phyloP scores from a whole-genome alignment of 2,113 vertebrate species.

The Tetrao urogallus region DNA sequence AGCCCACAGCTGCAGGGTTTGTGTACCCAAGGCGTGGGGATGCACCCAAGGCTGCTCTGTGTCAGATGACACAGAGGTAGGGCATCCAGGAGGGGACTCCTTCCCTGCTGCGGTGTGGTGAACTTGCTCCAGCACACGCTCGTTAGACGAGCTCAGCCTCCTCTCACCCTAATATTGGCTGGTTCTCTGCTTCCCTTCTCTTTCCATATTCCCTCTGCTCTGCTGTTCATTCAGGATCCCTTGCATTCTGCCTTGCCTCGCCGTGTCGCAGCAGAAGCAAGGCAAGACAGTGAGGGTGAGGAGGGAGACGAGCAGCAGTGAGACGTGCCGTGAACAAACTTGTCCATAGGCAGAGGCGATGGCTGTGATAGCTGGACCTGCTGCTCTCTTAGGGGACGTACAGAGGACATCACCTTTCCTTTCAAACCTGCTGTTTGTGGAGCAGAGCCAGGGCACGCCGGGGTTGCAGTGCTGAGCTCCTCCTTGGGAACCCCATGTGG shows the following conservation, averaged over 20 bases:
- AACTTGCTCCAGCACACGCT: background rate
- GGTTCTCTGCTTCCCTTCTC: too few species aligned
- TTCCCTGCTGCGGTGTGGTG: background rate
- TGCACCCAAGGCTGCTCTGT: background rate
- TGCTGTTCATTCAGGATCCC: background rate
- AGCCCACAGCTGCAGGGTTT: background rate
- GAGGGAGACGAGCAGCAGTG: background rate
- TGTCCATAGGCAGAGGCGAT: background rate
- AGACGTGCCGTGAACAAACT: background rate
- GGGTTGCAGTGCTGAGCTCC: background rate
- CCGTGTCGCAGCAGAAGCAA: background rate
- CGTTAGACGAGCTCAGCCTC: background rate
- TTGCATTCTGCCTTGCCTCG: background rate
- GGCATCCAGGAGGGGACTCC: too few species aligned
- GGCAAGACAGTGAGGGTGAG: background rate
- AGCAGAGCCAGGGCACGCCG: background rate
- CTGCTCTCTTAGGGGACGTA: background rate
- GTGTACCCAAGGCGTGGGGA: background rate
- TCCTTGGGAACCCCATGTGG: background rate
- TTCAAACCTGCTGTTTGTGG: background rate
- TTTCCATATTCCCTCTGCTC: background rate
- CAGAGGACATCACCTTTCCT: background rate
- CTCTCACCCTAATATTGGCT: background rate
- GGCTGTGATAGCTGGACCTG: background rate
- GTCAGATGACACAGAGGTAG: background rate